Percentiles rank a stretch among this genome's conserved stretches.
Conservation (phyloP, 2,113 vertebrate genomes). For the Perognathus longimembris region DNA sequence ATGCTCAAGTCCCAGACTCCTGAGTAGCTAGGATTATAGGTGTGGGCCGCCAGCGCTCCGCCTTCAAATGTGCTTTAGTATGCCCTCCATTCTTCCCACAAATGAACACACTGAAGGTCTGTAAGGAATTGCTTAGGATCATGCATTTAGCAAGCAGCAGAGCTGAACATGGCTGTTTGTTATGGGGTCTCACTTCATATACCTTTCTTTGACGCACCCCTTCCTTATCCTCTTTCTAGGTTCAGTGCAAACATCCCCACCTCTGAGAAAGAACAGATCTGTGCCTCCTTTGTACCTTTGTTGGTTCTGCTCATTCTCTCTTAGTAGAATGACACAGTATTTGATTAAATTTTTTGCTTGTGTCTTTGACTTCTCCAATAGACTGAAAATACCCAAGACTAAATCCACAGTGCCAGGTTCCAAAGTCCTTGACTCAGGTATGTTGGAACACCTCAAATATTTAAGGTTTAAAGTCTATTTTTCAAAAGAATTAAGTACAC, state of each 20-base stretch:
- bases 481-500: background rate
- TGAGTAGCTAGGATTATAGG: no score
- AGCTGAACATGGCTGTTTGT: background rate
- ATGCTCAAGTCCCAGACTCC: no score
- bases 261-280: background rate
- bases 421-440: background rate
- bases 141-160: no score
- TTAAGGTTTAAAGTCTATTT: background rate
- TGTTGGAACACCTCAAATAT: background rate
- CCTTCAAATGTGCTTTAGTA: background rate
- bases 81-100: background rate
- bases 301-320: background rate
- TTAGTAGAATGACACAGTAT: background rate
- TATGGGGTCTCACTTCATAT: background rate
- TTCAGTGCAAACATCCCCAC: background rate
- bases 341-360: background rate
- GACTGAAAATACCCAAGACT: background rate
- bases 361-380: background rate
- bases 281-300: background rate
- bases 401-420: background rate
- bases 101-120: background rate
- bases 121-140: background rate
- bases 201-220: background rate
- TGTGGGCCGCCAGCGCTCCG: no score
- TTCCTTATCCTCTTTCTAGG: background rate